phyloP scores from a whole-genome alignment of 2,797 vertebrate species.

The Smutsia temminckii region DNA sequence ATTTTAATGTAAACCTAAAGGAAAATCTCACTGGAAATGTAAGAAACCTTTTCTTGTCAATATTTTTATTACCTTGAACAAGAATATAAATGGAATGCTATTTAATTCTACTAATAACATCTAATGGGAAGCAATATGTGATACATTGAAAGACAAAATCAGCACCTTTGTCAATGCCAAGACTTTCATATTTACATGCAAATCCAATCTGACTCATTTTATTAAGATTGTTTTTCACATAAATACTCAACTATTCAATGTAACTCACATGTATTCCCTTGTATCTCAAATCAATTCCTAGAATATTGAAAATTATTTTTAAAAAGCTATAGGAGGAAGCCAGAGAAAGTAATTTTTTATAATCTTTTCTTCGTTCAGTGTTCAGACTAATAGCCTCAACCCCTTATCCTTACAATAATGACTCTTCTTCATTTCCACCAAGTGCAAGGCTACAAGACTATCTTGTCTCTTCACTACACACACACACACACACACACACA shows the following conservation, averaged over 20 bases:
- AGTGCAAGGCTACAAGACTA: background rate
- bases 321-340: background rate
- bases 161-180: background rate
- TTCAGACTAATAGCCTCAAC: background rate
- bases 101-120: background rate
- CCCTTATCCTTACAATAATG: background rate
- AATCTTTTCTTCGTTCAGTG: background rate
- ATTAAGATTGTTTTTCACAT: background rate
- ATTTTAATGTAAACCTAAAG: conserved; percentile 10
- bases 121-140: background rate
- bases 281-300: background rate
- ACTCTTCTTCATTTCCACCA: background rate
- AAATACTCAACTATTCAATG: background rate
- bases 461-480: background rate
- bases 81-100: background rate
- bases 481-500: background rate
- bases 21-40: background rate
- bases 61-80: background rate
- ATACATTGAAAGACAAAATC: background rate
- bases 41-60: background rate
- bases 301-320: background rate
- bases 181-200: background rate
- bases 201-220: conserved; percentile 18
- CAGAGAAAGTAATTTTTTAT: background rate
- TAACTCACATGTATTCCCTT: background rate